Conservation (phyloP, 2,797 vertebrate species). For the Poecilia wingei region DNA sequence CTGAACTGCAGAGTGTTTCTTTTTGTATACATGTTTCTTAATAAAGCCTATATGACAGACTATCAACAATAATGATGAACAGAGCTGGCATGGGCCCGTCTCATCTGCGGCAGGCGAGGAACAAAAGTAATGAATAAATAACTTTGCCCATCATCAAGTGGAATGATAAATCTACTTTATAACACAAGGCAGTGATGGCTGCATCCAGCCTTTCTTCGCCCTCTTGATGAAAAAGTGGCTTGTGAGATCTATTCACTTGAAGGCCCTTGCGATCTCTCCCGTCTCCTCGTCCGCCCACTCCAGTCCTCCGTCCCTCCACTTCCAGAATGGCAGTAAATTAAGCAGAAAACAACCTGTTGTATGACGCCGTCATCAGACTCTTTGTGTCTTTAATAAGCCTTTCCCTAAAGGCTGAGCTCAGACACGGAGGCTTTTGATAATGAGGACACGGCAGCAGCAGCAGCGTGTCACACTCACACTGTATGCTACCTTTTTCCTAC, state of each 20-base stretch:
- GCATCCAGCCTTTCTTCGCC: conserved; percentile 55
- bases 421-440: conserved; percentile 57
- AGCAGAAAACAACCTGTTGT: conserved; percentile 42
- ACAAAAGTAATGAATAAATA: conserved; percentile 75
- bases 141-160: conserved; percentile 60
- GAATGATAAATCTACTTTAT: conserved; percentile 67
- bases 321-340: conserved; percentile 61
- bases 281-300: conserved; percentile 25
- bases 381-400: conserved; percentile 52
- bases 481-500: conserved; percentile 36
- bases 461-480: conserved; percentile 30
- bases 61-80: conserved; percentile 46
- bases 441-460: conserved; percentile 40
- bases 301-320: conserved; percentile 36
- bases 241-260: conserved; percentile 52
- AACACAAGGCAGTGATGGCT: conserved; percentile 44
- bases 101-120: conserved; percentile 51
- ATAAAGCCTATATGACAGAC: conserved; percentile 1
- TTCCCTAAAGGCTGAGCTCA: conserved; percentile 48
- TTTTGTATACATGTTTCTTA: neutral
- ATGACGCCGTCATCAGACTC: conserved; percentile 55
- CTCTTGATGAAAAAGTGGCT: conserved; percentile 53
- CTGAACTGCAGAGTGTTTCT: neutral
- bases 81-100: conserved; percentile 44
- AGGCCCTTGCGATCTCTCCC: conserved; percentile 46